phyloP scores from a whole-genome alignment of 1,140 invertebrate species.

The Ceratina australensis region DNA sequence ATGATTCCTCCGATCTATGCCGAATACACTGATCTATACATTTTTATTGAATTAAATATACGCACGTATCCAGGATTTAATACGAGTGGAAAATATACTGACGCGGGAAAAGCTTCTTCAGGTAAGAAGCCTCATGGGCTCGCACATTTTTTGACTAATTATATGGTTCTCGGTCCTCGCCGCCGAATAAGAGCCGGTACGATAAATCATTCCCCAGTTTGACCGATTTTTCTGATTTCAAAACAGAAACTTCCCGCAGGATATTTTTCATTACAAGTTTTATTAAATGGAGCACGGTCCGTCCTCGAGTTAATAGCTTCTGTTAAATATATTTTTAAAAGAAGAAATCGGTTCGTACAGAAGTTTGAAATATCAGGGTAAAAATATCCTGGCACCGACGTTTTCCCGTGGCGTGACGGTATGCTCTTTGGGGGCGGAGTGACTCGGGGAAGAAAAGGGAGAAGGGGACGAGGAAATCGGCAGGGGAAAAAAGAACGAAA shows the following conservation, averaged over 20 bases:
- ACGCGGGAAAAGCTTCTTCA: too few species aligned
- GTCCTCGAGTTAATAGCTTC: neutral
- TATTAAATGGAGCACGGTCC: neutral
- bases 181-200: too few species aligned
- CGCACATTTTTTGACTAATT: too few species aligned
- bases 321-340: neutral
- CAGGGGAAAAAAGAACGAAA: conserved; percentile 43
- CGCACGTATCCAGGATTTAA: too few species aligned
- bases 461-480: conserved; percentile 14
- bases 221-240: too few species aligned
- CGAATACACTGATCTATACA: too few species aligned
- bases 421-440: conserved; percentile 2
- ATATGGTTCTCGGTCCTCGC: too few species aligned
- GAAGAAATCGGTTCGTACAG: conserved; percentile 2
- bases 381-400: conserved; percentile 14
- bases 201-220: too few species aligned
- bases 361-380: conserved; percentile 16
- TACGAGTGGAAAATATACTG: too few species aligned
- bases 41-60: too few species aligned
- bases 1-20: too few species aligned
- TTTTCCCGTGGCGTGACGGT: conserved; percentile 17
- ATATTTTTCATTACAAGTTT: neutral
- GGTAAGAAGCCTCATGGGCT: too few species aligned
- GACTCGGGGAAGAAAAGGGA: neutral
- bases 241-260: conserved; percentile 14